Percentiles rank a stretch among this genome's conserved stretches.
Evolutionary conservation across 2,113 vertebrate genomes (phyloP).

Genomic region (Cranoglanis bouderius): DNA sequence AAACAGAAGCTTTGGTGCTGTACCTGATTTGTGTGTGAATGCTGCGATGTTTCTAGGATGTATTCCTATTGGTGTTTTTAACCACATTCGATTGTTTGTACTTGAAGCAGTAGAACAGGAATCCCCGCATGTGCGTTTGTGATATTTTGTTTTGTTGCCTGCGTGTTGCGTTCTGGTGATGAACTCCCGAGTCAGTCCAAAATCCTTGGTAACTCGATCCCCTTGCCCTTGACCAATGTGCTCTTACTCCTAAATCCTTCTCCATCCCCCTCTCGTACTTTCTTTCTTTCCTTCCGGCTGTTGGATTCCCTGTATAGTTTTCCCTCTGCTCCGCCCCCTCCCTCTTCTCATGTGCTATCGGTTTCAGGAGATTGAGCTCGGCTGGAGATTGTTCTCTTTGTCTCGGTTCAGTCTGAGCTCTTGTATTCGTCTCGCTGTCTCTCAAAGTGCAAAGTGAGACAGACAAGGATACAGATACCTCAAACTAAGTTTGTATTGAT

Average conservation of each 20-base stretch:
- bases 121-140: background rate
- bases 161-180: background rate
- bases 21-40: background rate
- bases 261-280: background rate
- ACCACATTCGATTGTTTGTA: background rate
- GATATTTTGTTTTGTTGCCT: background rate
- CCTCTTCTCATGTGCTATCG: constrained; percentile 7
- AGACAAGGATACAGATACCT: background rate
- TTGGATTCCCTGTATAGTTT: constrained; percentile 26
- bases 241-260: constrained; percentile 9
- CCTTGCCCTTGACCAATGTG: constrained; percentile 9
- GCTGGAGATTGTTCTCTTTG: constrained; percentile 22
- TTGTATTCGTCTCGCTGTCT: background rate
- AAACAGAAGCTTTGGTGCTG: background rate
- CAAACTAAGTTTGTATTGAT: background rate
- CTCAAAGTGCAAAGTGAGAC: background rate
- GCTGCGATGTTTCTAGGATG: background rate
- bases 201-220: constrained; percentile 26
- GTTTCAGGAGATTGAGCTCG: constrained; percentile 22
- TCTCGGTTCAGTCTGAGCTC: background rate
- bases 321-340: constrained; percentile 29
- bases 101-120: constrained; percentile 8
- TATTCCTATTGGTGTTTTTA: background rate
- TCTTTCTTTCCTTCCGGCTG: background rate
- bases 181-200: background rate